A percentile compares a stretch with the other conserved stretches of the same genome.
Evolutionary conservation across 2,797 vertebrate genomes (phyloP).

Genomic region (Australoheros facetus): DNA sequence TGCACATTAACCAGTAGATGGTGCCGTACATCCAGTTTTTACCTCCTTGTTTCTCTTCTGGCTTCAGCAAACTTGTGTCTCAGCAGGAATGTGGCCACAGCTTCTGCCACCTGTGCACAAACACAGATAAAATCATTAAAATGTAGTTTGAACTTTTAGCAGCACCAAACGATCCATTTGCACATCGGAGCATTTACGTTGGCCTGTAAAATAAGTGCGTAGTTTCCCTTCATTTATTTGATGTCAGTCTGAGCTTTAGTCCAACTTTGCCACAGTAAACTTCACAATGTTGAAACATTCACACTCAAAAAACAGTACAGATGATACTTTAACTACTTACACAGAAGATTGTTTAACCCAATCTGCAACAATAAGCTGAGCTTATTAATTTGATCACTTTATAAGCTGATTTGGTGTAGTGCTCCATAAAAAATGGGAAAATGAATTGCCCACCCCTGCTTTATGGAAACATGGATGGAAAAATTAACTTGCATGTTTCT

Average conservation of each 20-base stretch:
- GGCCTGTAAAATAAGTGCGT: no score
- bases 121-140: background rate
- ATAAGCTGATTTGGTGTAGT: no score
- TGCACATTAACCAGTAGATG: background rate
- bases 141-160: background rate
- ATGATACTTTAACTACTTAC: background rate
- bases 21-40: background rate
- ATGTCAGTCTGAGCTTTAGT: background rate
- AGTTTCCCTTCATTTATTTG: background rate
- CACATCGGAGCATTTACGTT: background rate
- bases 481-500: background rate
- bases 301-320: background rate
- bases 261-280: background rate
- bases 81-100: slow-evolving; percentile 67
- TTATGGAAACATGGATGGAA: background rate
- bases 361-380: no score
- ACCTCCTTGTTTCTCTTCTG: slow-evolving; percentile 62
- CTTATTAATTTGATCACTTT: no score
- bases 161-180: background rate
- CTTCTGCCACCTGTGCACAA: slow-evolving; percentile 61
- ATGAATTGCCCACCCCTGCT: no score
- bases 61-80: slow-evolving; percentile 74
- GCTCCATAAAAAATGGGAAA: no score
- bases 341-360: background rate
- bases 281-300: background rate